Conservation (phyloP, 2,113 vertebrate species). For the Brienomyrus brachyistius region DNA sequence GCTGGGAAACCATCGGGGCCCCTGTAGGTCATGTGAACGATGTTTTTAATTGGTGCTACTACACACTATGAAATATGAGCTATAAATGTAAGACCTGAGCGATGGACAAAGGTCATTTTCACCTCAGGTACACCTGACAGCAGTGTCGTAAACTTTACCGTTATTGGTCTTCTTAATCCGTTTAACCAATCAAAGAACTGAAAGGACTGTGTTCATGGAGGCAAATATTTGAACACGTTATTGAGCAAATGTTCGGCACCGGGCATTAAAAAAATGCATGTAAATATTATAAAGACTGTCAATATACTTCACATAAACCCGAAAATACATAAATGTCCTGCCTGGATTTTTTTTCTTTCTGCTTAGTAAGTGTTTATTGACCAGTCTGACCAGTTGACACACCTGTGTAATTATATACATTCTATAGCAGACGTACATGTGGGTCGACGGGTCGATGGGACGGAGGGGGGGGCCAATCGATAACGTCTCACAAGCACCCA, state of each 20-base stretch:
- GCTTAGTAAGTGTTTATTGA: neutral
- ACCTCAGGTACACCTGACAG: neutral
- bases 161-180: neutral
- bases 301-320: neutral
- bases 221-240: neutral
- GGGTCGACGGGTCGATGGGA: neutral
- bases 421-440: neutral
- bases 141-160: neutral
- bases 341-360: neutral
- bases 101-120: neutral
- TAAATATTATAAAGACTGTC: neutral
- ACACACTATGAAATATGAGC: neutral
- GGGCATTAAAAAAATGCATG: neutral
- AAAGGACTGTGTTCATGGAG: neutral
- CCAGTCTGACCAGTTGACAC: neutral
- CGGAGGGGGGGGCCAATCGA: too few species aligned
- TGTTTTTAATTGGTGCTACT: neutral
- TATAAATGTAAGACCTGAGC: neutral
- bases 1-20: neutral
- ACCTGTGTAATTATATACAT: neutral
- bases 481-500: neutral
- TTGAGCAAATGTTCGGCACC: neutral
- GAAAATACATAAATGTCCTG: neutral
- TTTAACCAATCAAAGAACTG: neutral
- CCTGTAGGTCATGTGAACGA: neutral